phyloP scores from a whole-genome alignment of 2,888 invertebrate species.

The Machimus rusticus region DNA sequence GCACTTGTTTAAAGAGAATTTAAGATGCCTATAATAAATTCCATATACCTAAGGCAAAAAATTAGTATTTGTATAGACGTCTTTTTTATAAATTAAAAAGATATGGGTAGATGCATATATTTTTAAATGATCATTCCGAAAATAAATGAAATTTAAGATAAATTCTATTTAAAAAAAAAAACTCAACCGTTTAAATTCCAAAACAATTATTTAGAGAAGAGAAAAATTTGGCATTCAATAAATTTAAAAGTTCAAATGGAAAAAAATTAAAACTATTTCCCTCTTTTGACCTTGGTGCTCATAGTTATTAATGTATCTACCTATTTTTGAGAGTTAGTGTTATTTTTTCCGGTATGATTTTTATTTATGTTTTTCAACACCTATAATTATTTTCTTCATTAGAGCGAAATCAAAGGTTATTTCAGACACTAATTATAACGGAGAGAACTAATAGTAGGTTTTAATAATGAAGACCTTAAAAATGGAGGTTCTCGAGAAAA shows the following conservation, averaged over 20 bases:
- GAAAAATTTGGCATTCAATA: not conserved
- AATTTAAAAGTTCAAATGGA: not conserved
- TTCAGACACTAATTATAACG: not conserved
- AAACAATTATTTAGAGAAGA: not conserved
- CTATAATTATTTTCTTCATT: not conserved
- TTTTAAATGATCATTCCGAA: too few relatives aligned
- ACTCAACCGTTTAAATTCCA: too few relatives aligned
- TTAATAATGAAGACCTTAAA: not conserved
- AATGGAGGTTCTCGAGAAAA: not conserved
- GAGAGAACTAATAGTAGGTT: too few relatives aligned
- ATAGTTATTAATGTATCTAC: not conserved
- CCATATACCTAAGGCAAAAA: too few relatives aligned
- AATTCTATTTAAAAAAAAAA: too few relatives aligned
- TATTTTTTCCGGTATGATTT: not conserved
- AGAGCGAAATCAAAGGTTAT: not conserved
- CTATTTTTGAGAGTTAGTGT: not conserved
- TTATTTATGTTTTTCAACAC: not conserved
- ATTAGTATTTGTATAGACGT: too few relatives aligned
- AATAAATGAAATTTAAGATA: too few relatives aligned
- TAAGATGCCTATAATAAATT: not conserved
- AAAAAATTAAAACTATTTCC: not conserved
- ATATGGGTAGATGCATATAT: too few relatives aligned
- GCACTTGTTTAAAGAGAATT: not conserved
- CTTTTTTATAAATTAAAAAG: too few relatives aligned
- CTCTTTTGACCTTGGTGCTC: not conserved